These are phyloP conservation scores for Galerucella nymphaeae DNA, from an alignment of 2,888 invertebrate genomes.

Conservation along the genomic window DNA sequence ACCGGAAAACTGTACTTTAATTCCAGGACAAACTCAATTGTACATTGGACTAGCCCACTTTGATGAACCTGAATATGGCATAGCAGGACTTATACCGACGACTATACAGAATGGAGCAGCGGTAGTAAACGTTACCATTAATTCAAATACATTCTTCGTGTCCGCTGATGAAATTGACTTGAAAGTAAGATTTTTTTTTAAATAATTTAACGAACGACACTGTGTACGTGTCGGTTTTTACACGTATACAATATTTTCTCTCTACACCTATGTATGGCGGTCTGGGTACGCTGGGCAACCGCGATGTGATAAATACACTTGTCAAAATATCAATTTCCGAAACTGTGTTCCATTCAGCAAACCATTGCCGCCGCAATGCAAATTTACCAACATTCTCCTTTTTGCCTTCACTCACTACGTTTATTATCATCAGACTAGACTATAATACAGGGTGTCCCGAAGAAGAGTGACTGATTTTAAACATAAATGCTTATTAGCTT, in stretches of 20 bases:
- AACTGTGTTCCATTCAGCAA: slow-evolving; percentile 56
- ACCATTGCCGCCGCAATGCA: slow-evolving; percentile 55
- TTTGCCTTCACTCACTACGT: slow-evolving; percentile 23
- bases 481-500: no score
- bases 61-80: background rate
- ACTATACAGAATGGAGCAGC: background rate
- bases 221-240: slow-evolving; percentile 41
- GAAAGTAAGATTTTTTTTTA: background rate
- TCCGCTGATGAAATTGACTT: background rate
- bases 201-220: background rate
- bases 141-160: background rate
- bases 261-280: slow-evolving; percentile 54
- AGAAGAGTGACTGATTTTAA: no score
- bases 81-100: background rate
- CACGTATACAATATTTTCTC: slow-evolving; percentile 24
- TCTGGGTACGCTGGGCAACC: slow-evolving; percentile 52
- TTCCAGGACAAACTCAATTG: background rate
- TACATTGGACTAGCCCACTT: background rate
- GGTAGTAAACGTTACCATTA: background rate
- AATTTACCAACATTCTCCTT: slow-evolving; percentile 53
- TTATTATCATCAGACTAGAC: background rate
- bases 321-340: slow-evolving; percentile 65
- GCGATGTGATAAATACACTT: slow-evolving; percentile 63
- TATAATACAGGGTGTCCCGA: no score
- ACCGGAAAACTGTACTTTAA: background rate